Percentiles rank a stretch among this genome's conserved stretches.
phyloP scores from a whole-genome alignment of 2,888 invertebrate genomes.

The Mythimna albipuncta region DNA sequence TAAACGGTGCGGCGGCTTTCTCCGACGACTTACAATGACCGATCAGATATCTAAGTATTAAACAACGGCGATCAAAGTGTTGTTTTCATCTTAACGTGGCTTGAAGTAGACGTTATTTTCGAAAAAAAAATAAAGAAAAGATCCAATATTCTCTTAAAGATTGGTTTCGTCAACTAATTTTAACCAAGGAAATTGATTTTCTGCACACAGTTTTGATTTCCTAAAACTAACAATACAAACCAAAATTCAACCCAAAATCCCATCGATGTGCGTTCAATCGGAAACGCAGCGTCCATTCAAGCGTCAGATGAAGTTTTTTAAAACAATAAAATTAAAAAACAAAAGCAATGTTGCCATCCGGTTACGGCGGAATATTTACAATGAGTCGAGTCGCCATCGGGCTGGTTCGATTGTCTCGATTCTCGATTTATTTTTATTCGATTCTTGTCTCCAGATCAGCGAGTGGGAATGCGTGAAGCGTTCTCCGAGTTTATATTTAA shows the following conservation, averaged over 20 bases:
- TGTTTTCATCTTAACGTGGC: conserved; percentile 24
- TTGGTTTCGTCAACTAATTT: not conserved
- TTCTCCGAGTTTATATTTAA: conserved; percentile 68
- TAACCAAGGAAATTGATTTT: conserved; percentile 42
- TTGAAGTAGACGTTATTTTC: not conserved
- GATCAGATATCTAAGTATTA: conserved; percentile 55
- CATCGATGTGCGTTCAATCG: conserved; percentile 59
- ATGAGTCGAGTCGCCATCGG: conserved; percentile 65
- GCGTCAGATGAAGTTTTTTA: conserved; percentile 63
- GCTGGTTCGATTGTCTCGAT: conserved; percentile 79
- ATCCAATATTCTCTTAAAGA: not conserved
- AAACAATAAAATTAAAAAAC: conserved; percentile 62
- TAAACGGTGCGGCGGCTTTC: conserved; percentile 57
- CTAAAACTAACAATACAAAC: conserved; percentile 36
- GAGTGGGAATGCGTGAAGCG: conserved; percentile 71
- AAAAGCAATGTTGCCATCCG: conserved; percentile 67
- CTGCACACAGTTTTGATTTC: conserved; percentile 24
- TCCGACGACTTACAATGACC: conserved; percentile 45
- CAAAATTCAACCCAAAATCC: conserved; percentile 43
- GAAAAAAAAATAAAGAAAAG: conserved; percentile 4
- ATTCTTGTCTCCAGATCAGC: conserved; percentile 74
- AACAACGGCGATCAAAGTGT: conserved; percentile 74
- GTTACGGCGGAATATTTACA: conserved; percentile 73
- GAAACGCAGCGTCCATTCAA: conserved; percentile 64
- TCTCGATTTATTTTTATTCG: conserved; percentile 80